Evolutionary conservation across 2,797 vertebrate species (phyloP), one percentile per base, ranked within the genome.

Genomic region (Xerus rutilus): DNA sequence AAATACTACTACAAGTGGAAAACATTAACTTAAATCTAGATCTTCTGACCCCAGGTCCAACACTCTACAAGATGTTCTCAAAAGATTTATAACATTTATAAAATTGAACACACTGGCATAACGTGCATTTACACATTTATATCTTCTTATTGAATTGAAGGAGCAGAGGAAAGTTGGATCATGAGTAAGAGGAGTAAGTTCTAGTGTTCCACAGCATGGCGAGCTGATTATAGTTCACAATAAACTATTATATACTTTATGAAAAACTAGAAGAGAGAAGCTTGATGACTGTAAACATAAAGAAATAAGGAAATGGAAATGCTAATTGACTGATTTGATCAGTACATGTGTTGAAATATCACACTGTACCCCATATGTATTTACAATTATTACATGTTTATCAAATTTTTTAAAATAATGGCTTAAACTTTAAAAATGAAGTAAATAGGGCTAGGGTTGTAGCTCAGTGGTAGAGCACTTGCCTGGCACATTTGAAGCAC

Each of bases 21-120:
- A 92, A 92, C 43, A 93, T n/a, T 72, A 70, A 72, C 59, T 67
- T 86, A 92, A 89, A 91, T 77, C 23, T 14, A 86, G 15, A 17
- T 70, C 70, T 82, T 78, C 64, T 65, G 32, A 79, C 39, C 74
- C 32, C 7, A 54, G 20, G 7, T 57, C 43, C 54, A 82, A 11
- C 5, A 21, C 32, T 90, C 90, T 70, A 8, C 74, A 39, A 9
- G 59, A 77, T 69, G 35, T 5, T 86, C 73, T 39, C 62, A 90
- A 88, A 85, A 70, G 39, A 65, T 62, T 28, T 62, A 62, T 25
- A 9, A 62, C 21, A 86, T 76, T 23, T 13, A 30, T 14, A 65
- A 49, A 79, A 62, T 5, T 18, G 45, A 21, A 18, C n/a, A 30
- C 47, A 77, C 35, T 11, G 35, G 25, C 18, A 52, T 39, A 18